A percentile compares a stretch with the other conserved stretches of the same genome.
These are phyloP conservation scores for Synergus gifuensis DNA, from an alignment of 2,888 invertebrate genomes.

Conservation along the genomic window DNA sequence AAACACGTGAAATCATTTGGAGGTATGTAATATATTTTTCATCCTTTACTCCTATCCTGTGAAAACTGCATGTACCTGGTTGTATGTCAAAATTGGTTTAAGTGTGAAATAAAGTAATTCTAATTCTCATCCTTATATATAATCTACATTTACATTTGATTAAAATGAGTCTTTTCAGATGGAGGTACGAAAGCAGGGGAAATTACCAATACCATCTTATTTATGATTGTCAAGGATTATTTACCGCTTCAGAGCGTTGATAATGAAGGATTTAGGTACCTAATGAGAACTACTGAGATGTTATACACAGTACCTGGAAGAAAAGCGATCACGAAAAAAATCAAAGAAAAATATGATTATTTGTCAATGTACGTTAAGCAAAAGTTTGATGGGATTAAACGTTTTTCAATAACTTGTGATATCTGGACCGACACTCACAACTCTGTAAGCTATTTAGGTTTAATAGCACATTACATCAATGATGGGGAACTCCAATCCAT, in stretches of 20 bases:
- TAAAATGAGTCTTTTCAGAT: conserved; percentile 12
- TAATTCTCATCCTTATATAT: neutral
- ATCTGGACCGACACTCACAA: conserved; percentile 44
- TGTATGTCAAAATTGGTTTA: neutral
- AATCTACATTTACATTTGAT: neutral
- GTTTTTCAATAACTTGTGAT: conserved; percentile 46
- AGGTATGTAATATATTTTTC: neutral
- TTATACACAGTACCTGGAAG: conserved; percentile 45
- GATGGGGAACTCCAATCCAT: conserved; percentile 30
- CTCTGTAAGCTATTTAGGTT: conserved; percentile 42
- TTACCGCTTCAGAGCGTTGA: conserved; percentile 38
- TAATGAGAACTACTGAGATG: conserved; percentile 41
- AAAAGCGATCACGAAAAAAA: conserved; percentile 43
- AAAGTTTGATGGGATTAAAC: conserved; percentile 36
- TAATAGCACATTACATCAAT: conserved; percentile 46
- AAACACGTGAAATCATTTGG: neutral
- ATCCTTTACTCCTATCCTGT: neutral
- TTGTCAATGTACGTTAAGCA: conserved; percentile 41
- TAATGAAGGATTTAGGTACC: conserved; percentile 33
- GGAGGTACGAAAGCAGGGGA: conserved; percentile 42
- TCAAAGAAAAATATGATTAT: conserved; percentile 46
- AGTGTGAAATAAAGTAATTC: neutral
- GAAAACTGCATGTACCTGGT: neutral
- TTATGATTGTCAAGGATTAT: conserved; percentile 45
- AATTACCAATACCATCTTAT: conserved; percentile 75